Evolutionary conservation across 2,113 vertebrate species (phyloP).

Genomic region (Zosterops borbonicus): DNA sequence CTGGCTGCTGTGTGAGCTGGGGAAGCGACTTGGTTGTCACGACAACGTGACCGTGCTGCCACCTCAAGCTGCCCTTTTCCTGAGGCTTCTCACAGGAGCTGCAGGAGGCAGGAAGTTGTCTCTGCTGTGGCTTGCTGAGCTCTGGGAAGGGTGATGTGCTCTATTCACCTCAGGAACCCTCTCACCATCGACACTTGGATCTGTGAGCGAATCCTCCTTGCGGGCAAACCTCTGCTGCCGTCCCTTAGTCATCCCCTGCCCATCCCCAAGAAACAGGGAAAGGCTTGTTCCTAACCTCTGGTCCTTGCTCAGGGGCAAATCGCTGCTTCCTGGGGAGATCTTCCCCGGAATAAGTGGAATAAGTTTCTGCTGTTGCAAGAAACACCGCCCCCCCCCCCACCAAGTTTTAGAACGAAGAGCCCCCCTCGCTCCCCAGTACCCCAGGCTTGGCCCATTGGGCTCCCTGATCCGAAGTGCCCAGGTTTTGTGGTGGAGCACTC

Average conservation of each 20-base stretch:
- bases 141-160: not conserved
- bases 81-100: rapidly evolving
- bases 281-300: not conserved
- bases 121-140: not conserved
- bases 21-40: rapidly evolving
- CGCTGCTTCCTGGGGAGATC: not conserved
- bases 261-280: not conserved
- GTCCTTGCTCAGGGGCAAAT: not conserved
- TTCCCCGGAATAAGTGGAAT: rapidly evolving
- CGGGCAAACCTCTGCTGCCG: rapidly evolving
- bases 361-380: not conserved
- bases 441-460: rapidly evolving
- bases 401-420: not conserved
- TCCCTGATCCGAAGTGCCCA: rapidly evolving
- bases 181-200: rapidly evolving
- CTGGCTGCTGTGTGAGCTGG: rapidly evolving
- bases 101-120: not conserved
- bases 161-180: not conserved
- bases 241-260: not conserved
- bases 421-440: not conserved
- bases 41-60: rapidly evolving
- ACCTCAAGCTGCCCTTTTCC: not conserved
- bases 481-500: not conserved
- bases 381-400: rapidly evolving
- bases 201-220: not conserved